Percentiles rank a stretch among this genome's conserved stretches.
phyloP scores from a whole-genome alignment of 2,113 vertebrate species.

The Anoura caudifer region DNA sequence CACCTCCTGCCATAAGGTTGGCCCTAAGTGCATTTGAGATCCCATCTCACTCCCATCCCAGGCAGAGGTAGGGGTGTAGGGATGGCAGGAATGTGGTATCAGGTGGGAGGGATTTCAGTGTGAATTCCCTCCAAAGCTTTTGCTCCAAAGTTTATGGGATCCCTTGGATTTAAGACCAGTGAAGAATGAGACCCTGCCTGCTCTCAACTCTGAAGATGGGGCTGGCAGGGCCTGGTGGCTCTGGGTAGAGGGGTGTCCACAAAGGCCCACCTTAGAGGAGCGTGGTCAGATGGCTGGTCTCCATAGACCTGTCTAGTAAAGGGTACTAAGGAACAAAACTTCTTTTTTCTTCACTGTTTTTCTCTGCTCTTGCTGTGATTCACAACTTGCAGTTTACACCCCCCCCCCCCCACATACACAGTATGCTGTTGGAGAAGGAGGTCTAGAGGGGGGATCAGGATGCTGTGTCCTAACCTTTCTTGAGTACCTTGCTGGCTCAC shows the following conservation, averaged over 20 bases:
- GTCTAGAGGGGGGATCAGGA: neutral
- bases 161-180: neutral
- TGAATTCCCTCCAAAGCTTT: neutral
- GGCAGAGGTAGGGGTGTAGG: rapidly evolving
- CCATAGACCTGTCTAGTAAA: neutral
- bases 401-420: rapidly evolving
- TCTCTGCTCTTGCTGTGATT: neutral
- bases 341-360: neutral
- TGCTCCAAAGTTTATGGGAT: neutral
- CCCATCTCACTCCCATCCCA: neutral
- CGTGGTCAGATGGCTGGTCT: neutral
- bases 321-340: neutral
- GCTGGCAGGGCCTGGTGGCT: neutral
- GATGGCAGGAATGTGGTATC: neutral
- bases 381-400: neutral
- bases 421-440: neutral
- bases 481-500: neutral
- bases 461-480: neutral
- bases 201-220: neutral
- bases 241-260: neutral
- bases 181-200: neutral
- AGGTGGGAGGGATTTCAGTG: neutral
- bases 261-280: neutral
- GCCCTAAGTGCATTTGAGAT: neutral
- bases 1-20: neutral